These are phyloP conservation scores for Vanessa atalanta DNA, from an alignment of 1,140 invertebrate genomes.

Conservation along the genomic window DNA sequence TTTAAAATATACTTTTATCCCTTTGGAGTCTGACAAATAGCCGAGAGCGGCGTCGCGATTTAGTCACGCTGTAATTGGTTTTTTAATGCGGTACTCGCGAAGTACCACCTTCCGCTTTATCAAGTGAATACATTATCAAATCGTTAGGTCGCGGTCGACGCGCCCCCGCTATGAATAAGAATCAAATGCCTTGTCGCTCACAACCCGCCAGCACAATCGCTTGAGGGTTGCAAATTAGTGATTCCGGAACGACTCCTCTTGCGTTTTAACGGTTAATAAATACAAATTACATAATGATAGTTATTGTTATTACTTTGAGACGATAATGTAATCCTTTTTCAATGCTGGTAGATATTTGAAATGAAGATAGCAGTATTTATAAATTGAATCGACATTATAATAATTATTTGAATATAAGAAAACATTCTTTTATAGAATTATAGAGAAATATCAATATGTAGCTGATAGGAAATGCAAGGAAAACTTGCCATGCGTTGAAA, in stretches of 20 bases:
- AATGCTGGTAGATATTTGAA: not conserved
- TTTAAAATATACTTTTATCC: constrained; percentile 79
- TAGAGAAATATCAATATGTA: not conserved
- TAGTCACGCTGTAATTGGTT: constrained; percentile 80
- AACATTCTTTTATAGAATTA: not conserved
- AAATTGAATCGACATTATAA: no score
- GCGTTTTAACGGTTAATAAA: constrained; percentile 72
- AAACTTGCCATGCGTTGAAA: constrained; percentile 66
- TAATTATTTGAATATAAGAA: not conserved
- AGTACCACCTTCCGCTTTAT: constrained; percentile 78
- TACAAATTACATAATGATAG: constrained; percentile 65
- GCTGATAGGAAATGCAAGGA: constrained; percentile 39
- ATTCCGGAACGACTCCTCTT: constrained; percentile 50
- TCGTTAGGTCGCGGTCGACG: constrained; percentile 73
- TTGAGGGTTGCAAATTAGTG: constrained; percentile 71
- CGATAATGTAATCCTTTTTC: not conserved
- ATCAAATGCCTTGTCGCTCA: constrained; percentile 71
- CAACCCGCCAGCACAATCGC: constrained; percentile 47
- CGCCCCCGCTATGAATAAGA: constrained; percentile 72
- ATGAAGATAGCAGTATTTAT: not conserved
- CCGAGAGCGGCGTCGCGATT: constrained; percentile 70
- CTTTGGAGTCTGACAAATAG: constrained; percentile 78
- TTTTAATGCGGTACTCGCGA: constrained; percentile 77
- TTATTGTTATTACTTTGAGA: constrained; percentile 47
- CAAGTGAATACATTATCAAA: constrained; percentile 81